A percentile compares a stretch with the other conserved stretches of the same genome.
These are phyloP conservation scores for Conistra vaccinii DNA, from an alignment of 2,888 invertebrate species.

Conservation along the genomic window DNA sequence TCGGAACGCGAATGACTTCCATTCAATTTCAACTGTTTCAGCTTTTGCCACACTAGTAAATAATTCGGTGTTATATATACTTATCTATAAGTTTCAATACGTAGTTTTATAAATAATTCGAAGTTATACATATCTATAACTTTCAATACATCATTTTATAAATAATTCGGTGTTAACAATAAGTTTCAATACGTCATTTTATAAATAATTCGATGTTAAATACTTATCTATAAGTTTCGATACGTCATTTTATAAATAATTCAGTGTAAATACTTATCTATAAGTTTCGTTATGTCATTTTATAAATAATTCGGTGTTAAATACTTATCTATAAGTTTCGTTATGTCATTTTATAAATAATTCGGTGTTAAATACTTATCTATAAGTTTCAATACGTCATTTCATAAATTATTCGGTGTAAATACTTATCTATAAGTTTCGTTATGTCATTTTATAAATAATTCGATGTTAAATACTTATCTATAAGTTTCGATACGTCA, in stretches of 20 bases:
- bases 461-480: neutral
- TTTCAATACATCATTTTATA: too few species aligned
- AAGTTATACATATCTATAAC: slow-evolving; percentile 28
- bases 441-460: too few species aligned
- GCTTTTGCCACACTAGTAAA: slow-evolving; percentile 54
- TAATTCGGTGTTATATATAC: slow-evolving; percentile 41
- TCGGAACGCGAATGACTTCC: slow-evolving; percentile 77
- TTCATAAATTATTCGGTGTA: slow-evolving; percentile 1
- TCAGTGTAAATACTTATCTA: slow-evolving; percentile 26
- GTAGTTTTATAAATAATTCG: too few species aligned
- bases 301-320: slow-evolving; percentile 7
- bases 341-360: slow-evolving; percentile 31
- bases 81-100: slow-evolving; percentile 11
- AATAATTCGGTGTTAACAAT: too few species aligned
- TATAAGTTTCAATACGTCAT: neutral
- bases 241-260: too few species aligned
- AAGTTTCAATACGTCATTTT: neutral
- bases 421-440: slow-evolving; percentile 22
- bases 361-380: slow-evolving; percentile 28
- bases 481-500: neutral
- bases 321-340: slow-evolving; percentile 19
- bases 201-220: slow-evolving; percentile 9
- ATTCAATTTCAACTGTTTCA: slow-evolving; percentile 63
- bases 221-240: slow-evolving; percentile 5
- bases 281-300: neutral